Conservation (phyloP, 2,113 vertebrate genomes). For the Zosterops pallidus region DNA sequence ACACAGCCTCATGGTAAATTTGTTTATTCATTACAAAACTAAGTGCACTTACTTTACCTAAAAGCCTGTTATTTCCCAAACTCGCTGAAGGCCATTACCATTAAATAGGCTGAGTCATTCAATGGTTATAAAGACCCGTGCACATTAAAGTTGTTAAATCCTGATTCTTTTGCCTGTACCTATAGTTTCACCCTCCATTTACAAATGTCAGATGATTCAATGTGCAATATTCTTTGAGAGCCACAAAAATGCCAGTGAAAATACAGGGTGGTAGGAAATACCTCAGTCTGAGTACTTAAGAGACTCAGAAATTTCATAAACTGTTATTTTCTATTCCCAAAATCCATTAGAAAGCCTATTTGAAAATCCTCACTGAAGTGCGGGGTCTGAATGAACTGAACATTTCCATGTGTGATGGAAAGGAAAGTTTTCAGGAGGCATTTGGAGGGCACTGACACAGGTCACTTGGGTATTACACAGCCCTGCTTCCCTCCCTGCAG, state of each 20-base stretch:
- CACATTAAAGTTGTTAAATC: not conserved
- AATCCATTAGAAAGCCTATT: not conserved
- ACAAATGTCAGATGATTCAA: not conserved
- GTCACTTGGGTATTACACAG: not conserved
- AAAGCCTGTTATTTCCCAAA: conserved; percentile 25
- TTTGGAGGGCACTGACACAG: not conserved
- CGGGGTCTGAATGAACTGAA: not conserved
- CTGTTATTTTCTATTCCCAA: not conserved
- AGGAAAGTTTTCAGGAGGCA: not conserved
- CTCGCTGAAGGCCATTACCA: conserved; percentile 11
- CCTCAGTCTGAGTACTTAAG: not conserved
- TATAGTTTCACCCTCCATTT: not conserved
- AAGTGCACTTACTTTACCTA: not conserved
- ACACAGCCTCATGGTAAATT: not conserved
- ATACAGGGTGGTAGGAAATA: not conserved
- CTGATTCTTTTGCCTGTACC: not conserved
- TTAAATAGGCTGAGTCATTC: conserved; percentile 36
- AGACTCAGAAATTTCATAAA: not conserved
- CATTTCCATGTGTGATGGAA: not conserved
- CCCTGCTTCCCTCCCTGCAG: not conserved
- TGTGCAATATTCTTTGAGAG: not conserved
- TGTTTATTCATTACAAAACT: not conserved
- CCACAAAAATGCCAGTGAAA: not conserved
- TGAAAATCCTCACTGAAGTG: not conserved
- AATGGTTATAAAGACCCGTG: not conserved